Conservation (phyloP, 1,140 invertebrate species). For the Cydia amplana region DNA sequence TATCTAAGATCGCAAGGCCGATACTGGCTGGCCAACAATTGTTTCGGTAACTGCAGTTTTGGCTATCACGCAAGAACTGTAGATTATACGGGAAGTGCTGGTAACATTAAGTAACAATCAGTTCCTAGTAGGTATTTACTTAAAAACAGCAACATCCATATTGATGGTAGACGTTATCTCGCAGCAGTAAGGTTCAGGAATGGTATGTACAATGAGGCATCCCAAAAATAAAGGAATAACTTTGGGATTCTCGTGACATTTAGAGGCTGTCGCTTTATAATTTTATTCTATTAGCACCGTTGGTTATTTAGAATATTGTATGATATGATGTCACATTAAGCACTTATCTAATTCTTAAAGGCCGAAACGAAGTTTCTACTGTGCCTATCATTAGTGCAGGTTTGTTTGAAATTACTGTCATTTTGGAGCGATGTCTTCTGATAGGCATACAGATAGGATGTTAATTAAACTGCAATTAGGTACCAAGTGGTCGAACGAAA, state of each 20-base stretch:
- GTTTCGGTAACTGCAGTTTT: not conserved
- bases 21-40: not conserved
- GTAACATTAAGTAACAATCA: not conserved
- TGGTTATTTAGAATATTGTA: not conserved
- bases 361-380: not conserved
- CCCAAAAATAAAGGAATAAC: no score
- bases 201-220: no score
- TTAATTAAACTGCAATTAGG: not conserved
- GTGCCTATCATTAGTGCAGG: not conserved
- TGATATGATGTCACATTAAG: not conserved
- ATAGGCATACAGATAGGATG: not conserved
- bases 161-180: no score
- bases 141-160: no score
- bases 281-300: not conserved
- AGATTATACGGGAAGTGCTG: not conserved
- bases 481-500: not conserved
- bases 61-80: not conserved
- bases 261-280: not conserved
- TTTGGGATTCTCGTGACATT: not conserved
- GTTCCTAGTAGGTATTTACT: not conserved
- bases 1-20: constrained; percentile 27
- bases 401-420: not conserved
- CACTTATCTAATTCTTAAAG: not conserved
- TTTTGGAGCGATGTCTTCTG: not conserved
- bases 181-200: no score